phyloP scores from a whole-genome alignment of 2,888 invertebrate genomes.

The Tachina lurida region DNA sequence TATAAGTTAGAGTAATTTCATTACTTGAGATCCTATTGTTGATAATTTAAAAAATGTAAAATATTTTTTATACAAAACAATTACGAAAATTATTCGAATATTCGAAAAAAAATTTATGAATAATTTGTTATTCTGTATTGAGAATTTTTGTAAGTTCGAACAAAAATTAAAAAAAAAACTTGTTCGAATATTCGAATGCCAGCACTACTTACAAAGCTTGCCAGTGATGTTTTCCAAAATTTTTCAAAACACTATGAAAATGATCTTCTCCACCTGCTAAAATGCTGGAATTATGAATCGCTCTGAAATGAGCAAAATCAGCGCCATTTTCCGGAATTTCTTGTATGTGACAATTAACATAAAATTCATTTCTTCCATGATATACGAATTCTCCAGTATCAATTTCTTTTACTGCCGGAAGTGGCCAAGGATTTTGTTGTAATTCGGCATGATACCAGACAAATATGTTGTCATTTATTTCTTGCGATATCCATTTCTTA shows the following conservation, averaged over 20 bases:
- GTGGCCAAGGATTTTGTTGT: constrained; percentile 87
- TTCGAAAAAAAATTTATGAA: too few species aligned
- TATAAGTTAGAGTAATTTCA: too few species aligned
- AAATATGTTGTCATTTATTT: constrained; percentile 89
- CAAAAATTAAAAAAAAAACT: too few species aligned
- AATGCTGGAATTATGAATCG: constrained; percentile 88
- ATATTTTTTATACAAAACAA: too few species aligned
- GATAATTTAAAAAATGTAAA: background rate
- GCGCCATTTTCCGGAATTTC: constrained; percentile 95
- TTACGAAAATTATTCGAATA: too few species aligned
- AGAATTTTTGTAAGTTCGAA: too few species aligned
- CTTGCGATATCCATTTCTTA: constrained; percentile 87
- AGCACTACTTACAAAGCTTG: constrained; percentile 80
- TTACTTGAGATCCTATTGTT: background rate
- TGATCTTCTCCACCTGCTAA: constrained; percentile 84
- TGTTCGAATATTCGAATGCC: too few species aligned
- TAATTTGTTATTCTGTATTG: too few species aligned
- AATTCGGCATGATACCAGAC: constrained; percentile 92
- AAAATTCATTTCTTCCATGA: constrained; percentile 91
- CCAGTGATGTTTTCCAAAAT: constrained; percentile 85
- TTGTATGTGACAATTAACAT: constrained; percentile 88
- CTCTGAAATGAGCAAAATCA: constrained; percentile 90
- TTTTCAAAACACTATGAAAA: constrained; percentile 77
- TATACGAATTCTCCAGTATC: constrained; percentile 85
- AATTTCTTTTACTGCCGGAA: constrained; percentile 85